Base-by-base conservation (phyloP, 37 sponge, comb jelly and placozoan genomes). In the Chondrilla cf. caribensis region DNA sequence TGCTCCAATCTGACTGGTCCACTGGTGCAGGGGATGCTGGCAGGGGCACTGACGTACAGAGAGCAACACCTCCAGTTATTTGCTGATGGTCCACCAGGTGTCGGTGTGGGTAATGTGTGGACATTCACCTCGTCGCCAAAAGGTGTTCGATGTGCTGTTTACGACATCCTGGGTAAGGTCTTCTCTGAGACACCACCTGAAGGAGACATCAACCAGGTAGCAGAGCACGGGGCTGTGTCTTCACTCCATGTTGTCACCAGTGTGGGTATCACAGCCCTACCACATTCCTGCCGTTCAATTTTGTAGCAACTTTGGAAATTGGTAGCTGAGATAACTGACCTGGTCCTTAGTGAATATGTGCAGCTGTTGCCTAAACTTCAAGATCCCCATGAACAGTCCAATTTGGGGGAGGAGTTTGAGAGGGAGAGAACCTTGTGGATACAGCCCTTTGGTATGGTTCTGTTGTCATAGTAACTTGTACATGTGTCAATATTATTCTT, bases 331-430 rank as follows among this genome's bases (percentile, higher is more conserved):
- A 59, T 91, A 42, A 54, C 28, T 76, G 86, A 85, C 17, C 26
- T 91, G 19, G 78, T 91, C 51, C 78, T 84, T 26, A 83, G 55
- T 42, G 89, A 73, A n/a, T 42, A 73, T 2, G 15, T 24, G 1
- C 76, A 38, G 41, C 44, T 36, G 44, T 9, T 39, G 1, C 0
- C 41, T 62, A 7, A 19, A 19, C 21, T 40, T 4, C 42, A 38
- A 7, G 35, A 67, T 29, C 4, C 24, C 17, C 35, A 5, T 18
- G 35, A 6, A 29, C 1, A 33, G 33, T 1, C 68, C 29, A 17
- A 17, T 6, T 4, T 67, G 31, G 7, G 29, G 11, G 68, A 67
- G 31, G 68, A 67, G 33, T 67, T 67, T 33, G 17, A 29, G 68
- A 67, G 35, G 33, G 68, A 67, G 35, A n/a, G 68, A 8, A 18